Conservation (phyloP, 2,888 invertebrate genomes). For the Drosophila longiperda region DNA sequence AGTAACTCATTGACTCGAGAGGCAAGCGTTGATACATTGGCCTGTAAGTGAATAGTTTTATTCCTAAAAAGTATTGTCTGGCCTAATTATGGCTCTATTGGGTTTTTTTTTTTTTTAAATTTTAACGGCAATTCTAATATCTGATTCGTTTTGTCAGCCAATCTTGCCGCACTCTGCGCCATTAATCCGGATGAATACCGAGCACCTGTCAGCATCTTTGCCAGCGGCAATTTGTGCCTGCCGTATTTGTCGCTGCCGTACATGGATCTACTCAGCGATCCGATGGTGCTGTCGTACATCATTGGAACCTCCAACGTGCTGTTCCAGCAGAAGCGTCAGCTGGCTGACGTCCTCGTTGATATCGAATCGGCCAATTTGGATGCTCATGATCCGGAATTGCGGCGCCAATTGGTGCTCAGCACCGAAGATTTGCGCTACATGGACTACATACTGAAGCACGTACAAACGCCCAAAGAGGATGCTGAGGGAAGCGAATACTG, state of each 20-base stretch:
- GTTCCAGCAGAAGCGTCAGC: conserved; percentile 96
- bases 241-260: conserved; percentile 98
- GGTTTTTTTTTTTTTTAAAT: neutral
- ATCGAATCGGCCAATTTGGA: conserved; percentile 95
- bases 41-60: conserved; percentile 82
- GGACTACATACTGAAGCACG: conserved; percentile 94
- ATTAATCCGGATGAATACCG: conserved; percentile 88
- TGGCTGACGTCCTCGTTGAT: conserved; percentile 96
- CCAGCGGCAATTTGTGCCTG: conserved; percentile 96
- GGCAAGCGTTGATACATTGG: conserved; percentile 88
- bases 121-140: neutral
- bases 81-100: neutral
- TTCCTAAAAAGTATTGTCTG: neutral
- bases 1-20: conserved; percentile 88
- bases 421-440: conserved; percentile 98
- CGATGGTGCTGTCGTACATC: conserved; percentile 93
- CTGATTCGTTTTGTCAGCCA: conserved; percentile 62
- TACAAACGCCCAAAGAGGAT: conserved; percentile 88
- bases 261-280: conserved; percentile 95
- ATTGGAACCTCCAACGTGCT: conserved; percentile 99
- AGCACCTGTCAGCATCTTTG: conserved; percentile 94
- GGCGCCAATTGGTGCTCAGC: conserved; percentile 93
- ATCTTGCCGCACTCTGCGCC: conserved; percentile 78
- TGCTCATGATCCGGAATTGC: conserved; percentile 90
- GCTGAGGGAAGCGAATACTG: conserved; percentile 97